Percentiles rank a stretch among this genome's conserved stretches.
phyloP scores from a whole-genome alignment of 2,888 invertebrate species.

The Tridacna gigas region DNA sequence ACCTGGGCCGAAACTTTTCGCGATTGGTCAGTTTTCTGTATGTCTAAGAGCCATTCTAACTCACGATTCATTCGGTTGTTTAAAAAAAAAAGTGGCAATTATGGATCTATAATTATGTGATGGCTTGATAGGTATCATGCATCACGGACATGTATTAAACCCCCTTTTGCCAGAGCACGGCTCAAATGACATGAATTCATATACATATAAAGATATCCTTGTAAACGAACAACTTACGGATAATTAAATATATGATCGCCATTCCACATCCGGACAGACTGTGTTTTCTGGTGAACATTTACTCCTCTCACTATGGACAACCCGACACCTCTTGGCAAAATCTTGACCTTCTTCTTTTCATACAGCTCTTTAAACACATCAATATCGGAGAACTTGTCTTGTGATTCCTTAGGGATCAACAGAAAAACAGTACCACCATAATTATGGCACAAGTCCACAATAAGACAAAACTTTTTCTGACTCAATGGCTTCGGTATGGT shows the following conservation, averaged over 20 bases:
- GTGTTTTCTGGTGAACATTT: conserved; percentile 24
- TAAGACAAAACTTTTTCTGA: conserved; percentile 45
- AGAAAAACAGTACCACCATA: conserved; percentile 48
- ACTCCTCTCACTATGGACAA: conserved; percentile 39
- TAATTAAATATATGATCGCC: conserved; percentile 35
- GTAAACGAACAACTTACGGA: conserved; percentile 16
- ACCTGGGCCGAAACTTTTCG: too few species aligned
- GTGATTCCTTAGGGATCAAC: conserved; percentile 51
- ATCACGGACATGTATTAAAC: too few species aligned
- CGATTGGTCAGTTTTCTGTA: too few species aligned
- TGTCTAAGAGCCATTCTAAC: too few species aligned
- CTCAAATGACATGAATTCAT: too few species aligned
- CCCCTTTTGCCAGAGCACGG: too few species aligned
- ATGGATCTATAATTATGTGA: too few species aligned
- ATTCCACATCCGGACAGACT: conserved; percentile 39
- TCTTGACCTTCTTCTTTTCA: conserved; percentile 15
- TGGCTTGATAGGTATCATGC: too few species aligned
- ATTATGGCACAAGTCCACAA: conserved; percentile 48
- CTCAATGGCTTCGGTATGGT: conserved; percentile 30
- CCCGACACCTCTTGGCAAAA: conserved; percentile 49
- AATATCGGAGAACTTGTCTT: conserved; percentile 25
- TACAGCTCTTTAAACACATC: conserved; percentile 36
- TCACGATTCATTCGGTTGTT: too few species aligned
- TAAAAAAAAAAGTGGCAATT: too few species aligned
- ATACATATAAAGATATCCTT: too few species aligned